phyloP scores from a whole-genome alignment of 2,113 vertebrate species.

The Bettongia penicillata region DNA sequence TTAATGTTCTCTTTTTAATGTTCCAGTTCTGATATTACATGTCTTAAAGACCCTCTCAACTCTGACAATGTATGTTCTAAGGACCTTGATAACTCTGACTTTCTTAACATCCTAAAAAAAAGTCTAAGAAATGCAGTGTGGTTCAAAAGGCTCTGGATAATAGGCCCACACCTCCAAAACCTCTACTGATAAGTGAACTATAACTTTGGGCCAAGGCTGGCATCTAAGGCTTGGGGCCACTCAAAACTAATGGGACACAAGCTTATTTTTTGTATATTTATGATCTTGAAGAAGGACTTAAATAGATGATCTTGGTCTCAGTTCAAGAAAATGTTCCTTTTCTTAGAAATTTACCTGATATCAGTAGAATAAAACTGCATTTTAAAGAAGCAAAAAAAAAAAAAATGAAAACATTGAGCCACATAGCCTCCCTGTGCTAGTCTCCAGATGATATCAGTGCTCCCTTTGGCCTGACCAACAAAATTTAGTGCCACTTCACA shows the following conservation, averaged over 20 bases:
- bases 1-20: too few relatives aligned
- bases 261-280: background rate
- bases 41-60: too few relatives aligned
- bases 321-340: background rate
- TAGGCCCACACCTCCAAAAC: background rate
- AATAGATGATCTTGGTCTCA: background rate
- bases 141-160: background rate
- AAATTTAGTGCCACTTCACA: background rate
- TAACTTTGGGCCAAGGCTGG: background rate
- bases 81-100: background rate
- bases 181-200: background rate
- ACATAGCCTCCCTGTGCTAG: background rate
- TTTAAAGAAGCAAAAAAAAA: background rate
- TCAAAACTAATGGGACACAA: background rate
- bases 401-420: background rate
- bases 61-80: too few relatives aligned
- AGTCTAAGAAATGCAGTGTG: background rate
- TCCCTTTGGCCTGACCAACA: background rate
- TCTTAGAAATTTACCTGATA: too few relatives aligned
- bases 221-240: background rate
- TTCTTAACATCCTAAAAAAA: background rate
- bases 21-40: too few relatives aligned
- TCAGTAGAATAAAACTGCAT: too few relatives aligned
- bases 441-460: background rate
- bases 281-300: background rate